A percentile compares a stretch with the other conserved stretches of the same genome.
Evolutionary conservation across 2,113 vertebrate genomes (phyloP).

Genomic region (Dromiciops gliroides): DNA sequence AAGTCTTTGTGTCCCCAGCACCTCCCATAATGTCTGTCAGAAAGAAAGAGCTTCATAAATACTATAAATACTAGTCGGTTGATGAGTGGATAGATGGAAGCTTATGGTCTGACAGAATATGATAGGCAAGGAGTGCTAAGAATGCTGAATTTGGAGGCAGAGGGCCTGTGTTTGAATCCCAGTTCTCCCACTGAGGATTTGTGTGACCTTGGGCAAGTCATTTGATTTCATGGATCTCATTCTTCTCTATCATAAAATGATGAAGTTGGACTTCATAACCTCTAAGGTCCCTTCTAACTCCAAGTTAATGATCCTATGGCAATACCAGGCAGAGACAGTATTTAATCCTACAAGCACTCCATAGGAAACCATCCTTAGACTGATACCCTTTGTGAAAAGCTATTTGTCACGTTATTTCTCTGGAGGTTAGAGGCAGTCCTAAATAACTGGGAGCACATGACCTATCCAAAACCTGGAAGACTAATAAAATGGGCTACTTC

Average conservation of each 20-base stretch:
- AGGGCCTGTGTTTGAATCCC: neutral
- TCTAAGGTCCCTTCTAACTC: neutral
- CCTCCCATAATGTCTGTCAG: neutral
- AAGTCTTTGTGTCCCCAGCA: neutral
- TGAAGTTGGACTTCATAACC: neutral
- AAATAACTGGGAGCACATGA: neutral
- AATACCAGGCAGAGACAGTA: neutral
- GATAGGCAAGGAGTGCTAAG: neutral
- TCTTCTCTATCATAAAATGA: neutral
- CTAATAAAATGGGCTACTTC: neutral
- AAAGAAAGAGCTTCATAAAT: neutral
- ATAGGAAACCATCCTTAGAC: neutral
- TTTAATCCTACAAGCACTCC: neutral
- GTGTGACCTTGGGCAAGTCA: neutral
- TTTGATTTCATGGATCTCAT: neutral
- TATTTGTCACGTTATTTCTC: neutral
- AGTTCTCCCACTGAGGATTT: neutral
- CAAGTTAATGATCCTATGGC: neutral
- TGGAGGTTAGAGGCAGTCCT: neutral
- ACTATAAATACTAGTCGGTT: neutral
- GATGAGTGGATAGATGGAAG: neutral
- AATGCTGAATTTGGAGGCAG: neutral
- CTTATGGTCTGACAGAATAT: neutral
- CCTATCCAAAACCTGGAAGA: neutral
- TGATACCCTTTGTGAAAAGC: constrained; percentile 15